Evolutionary conservation across 2,797 vertebrate species (phyloP), one percentile per base, ranked within the genome.

Genomic region (Hozukius guyotensis): DNA sequence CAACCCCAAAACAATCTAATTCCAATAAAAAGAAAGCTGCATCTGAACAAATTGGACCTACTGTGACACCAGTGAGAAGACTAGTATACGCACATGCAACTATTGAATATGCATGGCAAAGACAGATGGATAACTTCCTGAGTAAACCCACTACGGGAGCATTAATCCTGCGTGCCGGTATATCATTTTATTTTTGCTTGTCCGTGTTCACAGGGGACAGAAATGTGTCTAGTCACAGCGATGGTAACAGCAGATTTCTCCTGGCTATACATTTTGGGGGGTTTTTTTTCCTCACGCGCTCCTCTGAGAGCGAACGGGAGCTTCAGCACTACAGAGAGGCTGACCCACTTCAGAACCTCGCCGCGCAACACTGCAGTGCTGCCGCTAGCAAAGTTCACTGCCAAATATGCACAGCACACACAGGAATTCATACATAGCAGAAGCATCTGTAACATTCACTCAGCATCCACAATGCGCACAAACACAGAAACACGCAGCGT

Each of bases 311-410:
- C 49, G 38, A 87, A 86, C 34, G 76, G 71, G 57, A 86, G 81
- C 72, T 72, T 74, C 77, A 70, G 78, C 64, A 75, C 68, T 38
- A 65, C 64, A 70, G 77, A 87, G 70, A 67, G 57, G 65, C 69
- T 94, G 93, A 95, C 94, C 93, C 92, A 94, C 83, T 95, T 93
- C 86, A 89, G 66, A 86, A 85, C 86, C 72, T 81, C 74, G 29
- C 61, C 77, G 73, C 70, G 82, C 80, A 86, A 83, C 72, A 53
- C 90, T 84, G 89, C 89, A 84, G 81, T 72, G 75, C 84, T 80
- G 80, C 88, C 61, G 67, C 85, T 67, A 42, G 64, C 73, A 82
- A 85, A 87, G 81, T 86, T 89, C 75, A 76, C 77, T 80, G 65
- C 68, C 72, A 85, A 80, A 92, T 77, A 84, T 42, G 72, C 67